phyloP scores from a whole-genome alignment of 2,113 vertebrate genomes.

The Isurus oxyrinchus region DNA sequence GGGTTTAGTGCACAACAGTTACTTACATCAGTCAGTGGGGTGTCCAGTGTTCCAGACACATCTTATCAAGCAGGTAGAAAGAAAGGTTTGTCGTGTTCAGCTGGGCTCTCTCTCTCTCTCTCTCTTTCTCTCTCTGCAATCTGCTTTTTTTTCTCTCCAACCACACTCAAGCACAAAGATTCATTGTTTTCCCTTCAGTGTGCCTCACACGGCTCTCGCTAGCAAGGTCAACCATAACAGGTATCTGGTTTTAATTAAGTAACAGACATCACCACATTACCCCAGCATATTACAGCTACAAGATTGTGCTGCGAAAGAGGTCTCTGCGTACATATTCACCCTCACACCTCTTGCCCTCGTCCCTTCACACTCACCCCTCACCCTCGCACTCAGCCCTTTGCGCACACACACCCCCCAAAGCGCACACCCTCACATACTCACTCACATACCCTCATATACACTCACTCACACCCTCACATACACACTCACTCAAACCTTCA shows the following conservation, averaged over 20 bases:
- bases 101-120: neutral
- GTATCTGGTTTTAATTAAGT: slow-evolving; percentile 35
- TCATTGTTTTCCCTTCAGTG: slow-evolving; percentile 31
- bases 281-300: neutral
- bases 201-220: slow-evolving; percentile 5
- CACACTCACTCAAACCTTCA: neutral
- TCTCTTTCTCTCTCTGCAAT: slow-evolving; percentile 16
- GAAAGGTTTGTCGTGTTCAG: neutral
- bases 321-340: neutral
- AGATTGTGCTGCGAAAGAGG: neutral
- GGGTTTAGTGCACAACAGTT: neutral
- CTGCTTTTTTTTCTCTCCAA: neutral
- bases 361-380: neutral
- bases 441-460: neutral
- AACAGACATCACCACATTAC: neutral
- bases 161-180: slow-evolving; percentile 25
- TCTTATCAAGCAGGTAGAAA: slow-evolving; percentile 30
- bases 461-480: neutral
- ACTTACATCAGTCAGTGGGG: neutral
- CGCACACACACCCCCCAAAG: neutral
- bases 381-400: neutral
- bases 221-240: slow-evolving; percentile 31
- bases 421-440: neutral
- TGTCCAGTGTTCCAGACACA: slow-evolving; percentile 1
- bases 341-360: neutral